These are phyloP conservation scores for Trogon melanurus DNA, from an alignment of 2,113 vertebrate genomes.

Conservation along the genomic window DNA sequence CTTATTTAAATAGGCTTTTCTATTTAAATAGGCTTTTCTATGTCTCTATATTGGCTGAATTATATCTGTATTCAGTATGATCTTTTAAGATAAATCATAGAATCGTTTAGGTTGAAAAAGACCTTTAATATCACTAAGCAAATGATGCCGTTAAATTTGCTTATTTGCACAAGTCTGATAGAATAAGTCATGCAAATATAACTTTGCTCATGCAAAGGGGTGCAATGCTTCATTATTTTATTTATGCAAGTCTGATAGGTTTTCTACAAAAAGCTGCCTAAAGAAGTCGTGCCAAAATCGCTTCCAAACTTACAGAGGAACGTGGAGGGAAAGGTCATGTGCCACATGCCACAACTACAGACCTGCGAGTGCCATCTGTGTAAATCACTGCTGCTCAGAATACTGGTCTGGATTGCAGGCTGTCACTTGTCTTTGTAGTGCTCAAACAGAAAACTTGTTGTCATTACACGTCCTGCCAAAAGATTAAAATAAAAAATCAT, in stretches of 20 bases:
- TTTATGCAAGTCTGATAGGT: neutral
- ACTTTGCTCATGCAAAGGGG: neutral
- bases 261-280: neutral
- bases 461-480: neutral
- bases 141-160: neutral
- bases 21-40: neutral
- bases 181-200: neutral
- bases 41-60: neutral
- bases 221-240: neutral
- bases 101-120: too few species aligned
- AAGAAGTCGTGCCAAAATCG: neutral
- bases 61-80: neutral
- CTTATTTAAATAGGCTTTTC: too few species aligned
- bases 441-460: neutral
- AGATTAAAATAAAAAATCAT: neutral
- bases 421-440: neutral
- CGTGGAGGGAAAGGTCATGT: neutral
- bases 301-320: neutral
- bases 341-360: accelerated
- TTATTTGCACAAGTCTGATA: neutral
- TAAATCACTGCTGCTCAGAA: neutral
- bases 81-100: neutral
- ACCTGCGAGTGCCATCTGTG: neutral
- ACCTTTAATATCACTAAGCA: too few species aligned
- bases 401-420: neutral